phyloP scores from a whole-genome alignment of 2,113 vertebrate genomes.

The Lonchura striata region DNA sequence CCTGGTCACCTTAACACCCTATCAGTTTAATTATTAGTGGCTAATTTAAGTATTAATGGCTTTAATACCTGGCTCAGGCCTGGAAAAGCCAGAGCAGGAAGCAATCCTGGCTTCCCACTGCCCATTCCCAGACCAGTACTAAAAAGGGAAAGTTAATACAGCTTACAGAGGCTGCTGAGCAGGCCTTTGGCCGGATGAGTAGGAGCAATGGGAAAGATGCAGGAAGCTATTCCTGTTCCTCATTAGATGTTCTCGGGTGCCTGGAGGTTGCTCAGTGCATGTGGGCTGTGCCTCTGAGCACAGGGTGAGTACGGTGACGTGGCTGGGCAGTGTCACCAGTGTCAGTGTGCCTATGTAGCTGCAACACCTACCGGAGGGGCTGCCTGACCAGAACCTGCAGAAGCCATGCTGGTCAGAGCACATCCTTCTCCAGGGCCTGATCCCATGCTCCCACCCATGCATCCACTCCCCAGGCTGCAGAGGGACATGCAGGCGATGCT shows the following conservation, averaged over 20 bases:
- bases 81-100: background rate
- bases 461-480: background rate
- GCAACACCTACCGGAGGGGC: background rate
- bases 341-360: background rate
- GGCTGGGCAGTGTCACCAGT: background rate
- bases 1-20: background rate
- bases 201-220: background rate
- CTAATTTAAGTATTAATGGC: no score
- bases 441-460: background rate
- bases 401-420: background rate
- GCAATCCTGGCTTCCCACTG: background rate
- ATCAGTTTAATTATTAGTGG: background rate
- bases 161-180: background rate
- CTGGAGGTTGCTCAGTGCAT: background rate
- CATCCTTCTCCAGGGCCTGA: background rate
- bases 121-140: background rate
- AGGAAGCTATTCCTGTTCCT: background rate
- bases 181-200: background rate
- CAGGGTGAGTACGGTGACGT: accelerated
- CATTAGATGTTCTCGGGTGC: background rate
- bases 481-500: background rate
- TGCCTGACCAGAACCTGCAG: background rate
- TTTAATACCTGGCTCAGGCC: background rate
- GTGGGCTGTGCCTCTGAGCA: background rate
- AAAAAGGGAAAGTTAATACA: background rate